Percentiles rank a stretch among this genome's conserved stretches.
Evolutionary conservation across 2,113 vertebrate genomes (phyloP).

Genomic region (Synodontis membranacea): DNA sequence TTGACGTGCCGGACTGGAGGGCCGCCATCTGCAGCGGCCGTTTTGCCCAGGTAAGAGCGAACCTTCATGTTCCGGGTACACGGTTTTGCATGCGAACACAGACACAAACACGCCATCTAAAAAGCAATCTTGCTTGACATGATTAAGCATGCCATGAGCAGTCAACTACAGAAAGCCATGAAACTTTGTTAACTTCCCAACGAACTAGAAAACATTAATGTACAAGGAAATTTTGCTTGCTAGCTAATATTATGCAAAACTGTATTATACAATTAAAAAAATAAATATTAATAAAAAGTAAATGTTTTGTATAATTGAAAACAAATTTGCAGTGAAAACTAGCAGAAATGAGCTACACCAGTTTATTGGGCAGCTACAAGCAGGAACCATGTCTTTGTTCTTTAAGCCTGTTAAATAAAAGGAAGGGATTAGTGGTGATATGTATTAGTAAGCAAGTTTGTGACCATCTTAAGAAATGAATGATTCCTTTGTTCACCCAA

Average conservation of each 20-base stretch:
- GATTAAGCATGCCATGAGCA: background rate
- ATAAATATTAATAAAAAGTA: too few relatives aligned
- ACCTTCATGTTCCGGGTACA: background rate
- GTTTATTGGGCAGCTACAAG: background rate
- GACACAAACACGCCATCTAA: background rate
- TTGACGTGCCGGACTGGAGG: slow-evolving; percentile 91
- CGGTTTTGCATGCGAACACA: background rate
- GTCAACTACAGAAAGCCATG: background rate
- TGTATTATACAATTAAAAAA: background rate
- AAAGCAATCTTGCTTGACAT: background rate
- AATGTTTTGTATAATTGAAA: too few relatives aligned
- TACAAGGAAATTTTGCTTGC: background rate
- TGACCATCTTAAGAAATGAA: background rate
- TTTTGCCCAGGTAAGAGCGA: slow-evolving; percentile 84
- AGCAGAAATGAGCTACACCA: background rate
- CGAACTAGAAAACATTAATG: background rate
- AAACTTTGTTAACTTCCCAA: background rate
- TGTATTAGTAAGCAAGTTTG: background rate
- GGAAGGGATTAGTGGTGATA: background rate
- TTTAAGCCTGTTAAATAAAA: background rate
- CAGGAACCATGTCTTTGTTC: background rate
- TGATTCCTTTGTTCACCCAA: background rate
- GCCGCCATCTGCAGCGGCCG: slow-evolving; percentile 91
- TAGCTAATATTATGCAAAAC: background rate
- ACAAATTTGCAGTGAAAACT: background rate